phyloP scores from a whole-genome alignment of 2,797 vertebrate species.

The Coreius guichenoti region DNA sequence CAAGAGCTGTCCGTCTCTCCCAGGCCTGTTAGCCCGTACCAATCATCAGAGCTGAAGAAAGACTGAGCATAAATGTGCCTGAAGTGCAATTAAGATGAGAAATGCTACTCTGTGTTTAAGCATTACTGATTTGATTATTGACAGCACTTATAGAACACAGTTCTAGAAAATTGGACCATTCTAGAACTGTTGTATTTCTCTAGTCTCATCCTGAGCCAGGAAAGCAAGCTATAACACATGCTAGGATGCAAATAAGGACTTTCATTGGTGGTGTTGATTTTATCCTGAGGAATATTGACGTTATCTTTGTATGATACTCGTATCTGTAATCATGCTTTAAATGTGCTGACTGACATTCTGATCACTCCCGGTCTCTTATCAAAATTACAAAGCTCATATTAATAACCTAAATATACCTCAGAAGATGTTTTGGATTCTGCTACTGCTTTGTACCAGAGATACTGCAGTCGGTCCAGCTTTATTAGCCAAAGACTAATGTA shows the following conservation, averaged over 20 bases:
- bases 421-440: not conserved
- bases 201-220: not conserved
- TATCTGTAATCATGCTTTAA: constrained; percentile 22
- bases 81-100: not conserved
- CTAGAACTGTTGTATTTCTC: not conserved
- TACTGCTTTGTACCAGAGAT: constrained; percentile 4
- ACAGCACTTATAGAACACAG: not conserved
- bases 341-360: constrained; percentile 12
- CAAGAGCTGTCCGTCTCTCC: constrained; percentile 72
- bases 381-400: not conserved
- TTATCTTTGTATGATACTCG: not conserved
- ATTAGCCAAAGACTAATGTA: constrained; percentile 26
- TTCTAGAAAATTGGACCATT: constrained; percentile 10
- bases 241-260: constrained; percentile 9
- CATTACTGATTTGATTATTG: constrained; percentile 1
- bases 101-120: constrained; percentile 7
- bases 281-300: not conserved
- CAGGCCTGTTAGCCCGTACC: constrained; percentile 67
- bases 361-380: not conserved
- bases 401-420: constrained; percentile 32
- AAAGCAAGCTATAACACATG: not conserved
- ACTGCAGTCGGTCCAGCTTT: not conserved
- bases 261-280: constrained; percentile 1
- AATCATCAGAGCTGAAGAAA: constrained; percentile 78
- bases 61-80: constrained; percentile 72